Percentiles rank a stretch among this genome's conserved stretches.
These are phyloP conservation scores for Ginglymostoma cirratum DNA, from an alignment of 2,113 vertebrate species.

Conservation along the genomic window DNA sequence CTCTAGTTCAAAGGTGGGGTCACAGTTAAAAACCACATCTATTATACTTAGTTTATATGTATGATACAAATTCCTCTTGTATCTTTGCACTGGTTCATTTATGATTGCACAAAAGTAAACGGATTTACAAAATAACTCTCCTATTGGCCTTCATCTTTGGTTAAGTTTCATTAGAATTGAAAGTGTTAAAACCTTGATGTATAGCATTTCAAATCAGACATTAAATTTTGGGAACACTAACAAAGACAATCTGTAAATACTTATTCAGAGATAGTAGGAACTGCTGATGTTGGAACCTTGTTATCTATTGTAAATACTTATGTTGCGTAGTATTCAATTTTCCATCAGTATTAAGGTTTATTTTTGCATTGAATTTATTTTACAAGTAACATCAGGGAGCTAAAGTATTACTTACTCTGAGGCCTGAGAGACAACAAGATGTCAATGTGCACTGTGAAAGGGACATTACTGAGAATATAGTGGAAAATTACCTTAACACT, in stretches of 20 bases:
- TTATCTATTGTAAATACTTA: too few species aligned
- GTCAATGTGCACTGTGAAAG: neutral
- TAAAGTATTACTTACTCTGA: neutral
- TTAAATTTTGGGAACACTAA: neutral
- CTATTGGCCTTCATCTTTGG: conserved; percentile 47
- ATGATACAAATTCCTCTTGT: neutral
- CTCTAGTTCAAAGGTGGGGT: neutral
- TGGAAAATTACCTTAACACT: neutral
- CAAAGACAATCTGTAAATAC: neutral
- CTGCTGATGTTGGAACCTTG: too few species aligned
- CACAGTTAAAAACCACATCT: conserved; percentile 1
- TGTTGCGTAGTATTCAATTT: neutral
- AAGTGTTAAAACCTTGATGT: conserved; percentile 45
- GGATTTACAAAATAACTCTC: conserved; percentile 57
- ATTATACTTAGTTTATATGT: neutral
- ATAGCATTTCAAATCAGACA: conserved; percentile 23
- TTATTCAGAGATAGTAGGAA: too few species aligned
- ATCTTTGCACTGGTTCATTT: neutral
- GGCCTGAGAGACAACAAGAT: neutral
- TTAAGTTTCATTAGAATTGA: conserved; percentile 52
- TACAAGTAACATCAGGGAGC: neutral
- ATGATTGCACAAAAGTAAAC: conserved; percentile 45
- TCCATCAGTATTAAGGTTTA: neutral
- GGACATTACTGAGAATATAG: neutral
- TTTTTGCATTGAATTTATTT: neutral